These are phyloP conservation scores for Dendrolimus punctatus DNA, from an alignment of 1,140 invertebrate genomes.

Conservation along the genomic window DNA sequence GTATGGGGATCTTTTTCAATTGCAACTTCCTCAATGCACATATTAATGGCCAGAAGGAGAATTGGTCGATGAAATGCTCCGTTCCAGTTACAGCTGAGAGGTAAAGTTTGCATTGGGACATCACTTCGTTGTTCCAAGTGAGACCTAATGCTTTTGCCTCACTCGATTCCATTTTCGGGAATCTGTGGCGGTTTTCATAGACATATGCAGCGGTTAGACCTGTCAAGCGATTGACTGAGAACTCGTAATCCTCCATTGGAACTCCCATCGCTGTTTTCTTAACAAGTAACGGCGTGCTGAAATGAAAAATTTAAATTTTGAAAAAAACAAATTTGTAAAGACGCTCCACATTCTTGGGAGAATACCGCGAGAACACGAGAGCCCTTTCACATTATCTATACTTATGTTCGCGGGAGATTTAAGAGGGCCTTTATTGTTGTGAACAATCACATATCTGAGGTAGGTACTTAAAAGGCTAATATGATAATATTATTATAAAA, in stretches of 20 bases:
- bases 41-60: conserved; percentile 40
- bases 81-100: conserved; percentile 40
- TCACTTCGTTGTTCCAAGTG: conserved; percentile 30
- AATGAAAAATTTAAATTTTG: conserved; percentile 6
- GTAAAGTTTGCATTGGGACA: conserved; percentile 25
- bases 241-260: conserved; percentile 27
- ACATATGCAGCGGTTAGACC: conserved; percentile 40
- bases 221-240: conserved; percentile 38
- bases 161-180: conserved; percentile 22
- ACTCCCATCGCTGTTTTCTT: conserved; percentile 31
- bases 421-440: too few relatives aligned
- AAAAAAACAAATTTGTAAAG: too few relatives aligned
- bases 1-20: conserved; percentile 32
- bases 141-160: conserved; percentile 36
- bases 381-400: too few relatives aligned
- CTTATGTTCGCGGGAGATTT: too few relatives aligned
- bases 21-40: conserved; percentile 43
- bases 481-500: too few relatives aligned
- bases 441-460: too few relatives aligned
- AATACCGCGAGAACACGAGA: too few relatives aligned
- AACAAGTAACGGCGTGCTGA: conserved; percentile 33
- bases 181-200: conserved; percentile 33
- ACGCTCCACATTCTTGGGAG: too few relatives aligned
- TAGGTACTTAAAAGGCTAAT: too few relatives aligned
- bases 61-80: conserved; percentile 40